These are phyloP conservation scores for Sympetrum striolatum DNA, from an alignment of 2,888 invertebrate species.

Conservation along the genomic window DNA sequence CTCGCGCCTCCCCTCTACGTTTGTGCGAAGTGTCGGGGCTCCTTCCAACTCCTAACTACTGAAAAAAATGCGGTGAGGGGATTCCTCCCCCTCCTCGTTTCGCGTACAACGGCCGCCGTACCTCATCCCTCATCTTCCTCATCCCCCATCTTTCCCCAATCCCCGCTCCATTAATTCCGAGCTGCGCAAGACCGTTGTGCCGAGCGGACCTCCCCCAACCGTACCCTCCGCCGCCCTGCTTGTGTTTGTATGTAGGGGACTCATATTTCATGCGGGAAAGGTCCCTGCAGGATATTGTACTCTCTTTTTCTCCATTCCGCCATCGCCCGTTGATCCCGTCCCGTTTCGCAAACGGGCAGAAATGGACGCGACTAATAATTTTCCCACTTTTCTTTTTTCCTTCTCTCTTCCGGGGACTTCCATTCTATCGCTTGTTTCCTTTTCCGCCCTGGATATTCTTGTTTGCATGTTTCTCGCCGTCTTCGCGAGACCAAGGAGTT, in stretches of 20 bases:
- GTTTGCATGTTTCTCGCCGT: background rate
- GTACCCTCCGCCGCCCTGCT: background rate
- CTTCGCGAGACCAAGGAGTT: background rate
- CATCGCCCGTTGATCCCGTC: background rate
- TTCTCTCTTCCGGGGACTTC: background rate
- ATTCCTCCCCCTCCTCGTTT: background rate
- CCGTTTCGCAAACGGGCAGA: background rate
- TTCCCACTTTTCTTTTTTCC: background rate
- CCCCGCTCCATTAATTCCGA: background rate
- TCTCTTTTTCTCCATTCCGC: background rate
- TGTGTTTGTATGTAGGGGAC: background rate
- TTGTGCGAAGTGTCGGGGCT: background rate
- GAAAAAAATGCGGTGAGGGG: background rate
- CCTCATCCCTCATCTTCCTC: background rate
- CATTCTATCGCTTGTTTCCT: background rate
- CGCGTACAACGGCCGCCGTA: background rate
- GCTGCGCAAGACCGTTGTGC: background rate
- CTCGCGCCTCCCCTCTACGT: background rate
- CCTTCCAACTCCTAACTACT: background rate
- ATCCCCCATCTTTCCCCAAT: background rate
- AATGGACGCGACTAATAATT: background rate
- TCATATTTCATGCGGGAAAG: constrained; percentile 39
- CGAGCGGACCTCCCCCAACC: too few relatives aligned
- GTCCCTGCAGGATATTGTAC: constrained; percentile 1
- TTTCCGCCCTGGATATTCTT: background rate